Conservation (phyloP, 2,888 invertebrate species). For the Aleiodes alternator region DNA sequence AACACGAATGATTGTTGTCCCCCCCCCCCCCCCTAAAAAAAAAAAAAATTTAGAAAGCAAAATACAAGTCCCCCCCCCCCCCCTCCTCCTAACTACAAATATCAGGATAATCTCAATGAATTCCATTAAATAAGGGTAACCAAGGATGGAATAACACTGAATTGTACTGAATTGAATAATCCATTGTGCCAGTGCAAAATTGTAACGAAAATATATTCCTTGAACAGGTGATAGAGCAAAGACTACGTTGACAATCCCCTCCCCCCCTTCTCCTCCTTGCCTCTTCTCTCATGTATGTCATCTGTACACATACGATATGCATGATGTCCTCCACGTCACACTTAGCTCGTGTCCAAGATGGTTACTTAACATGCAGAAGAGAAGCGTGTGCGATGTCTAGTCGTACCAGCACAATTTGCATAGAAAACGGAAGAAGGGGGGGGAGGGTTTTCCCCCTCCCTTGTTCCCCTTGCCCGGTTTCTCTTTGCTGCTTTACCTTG, state of each 20-base stretch:
- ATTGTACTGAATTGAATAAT: constrained; percentile 15
- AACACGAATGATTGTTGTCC: no score
- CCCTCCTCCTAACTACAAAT: no score
- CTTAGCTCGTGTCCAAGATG: constrained; percentile 37
- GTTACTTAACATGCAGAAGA: constrained; percentile 40
- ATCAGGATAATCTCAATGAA: constrained; percentile 12
- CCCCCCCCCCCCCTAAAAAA: no score
- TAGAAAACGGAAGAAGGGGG: constrained; percentile 18
- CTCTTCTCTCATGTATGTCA: constrained; percentile 30
- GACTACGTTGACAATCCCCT: constrained; percentile 17
- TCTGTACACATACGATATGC: constrained; percentile 55
- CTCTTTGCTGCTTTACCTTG: constrained; percentile 1
- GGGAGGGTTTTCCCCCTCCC: no score
- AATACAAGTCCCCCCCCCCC: no score
- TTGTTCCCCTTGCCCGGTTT: neutral
- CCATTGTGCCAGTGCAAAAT: constrained; percentile 30
- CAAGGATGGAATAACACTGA: neutral
- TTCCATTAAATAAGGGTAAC: constrained; percentile 10
- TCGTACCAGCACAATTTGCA: constrained; percentile 50
- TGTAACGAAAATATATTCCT: constrained; percentile 39
- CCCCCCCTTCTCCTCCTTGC: constrained; percentile 1
- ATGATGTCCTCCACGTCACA: constrained; percentile 24
- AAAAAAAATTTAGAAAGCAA: no score
- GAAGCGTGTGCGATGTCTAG: constrained; percentile 40
- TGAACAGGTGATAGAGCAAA: constrained; percentile 35